Percentiles rank a stretch among this genome's conserved stretches.
Evolutionary conservation across 1,140 invertebrate genomes (phyloP).

Genomic region (Neodiprion lecontei): DNA sequence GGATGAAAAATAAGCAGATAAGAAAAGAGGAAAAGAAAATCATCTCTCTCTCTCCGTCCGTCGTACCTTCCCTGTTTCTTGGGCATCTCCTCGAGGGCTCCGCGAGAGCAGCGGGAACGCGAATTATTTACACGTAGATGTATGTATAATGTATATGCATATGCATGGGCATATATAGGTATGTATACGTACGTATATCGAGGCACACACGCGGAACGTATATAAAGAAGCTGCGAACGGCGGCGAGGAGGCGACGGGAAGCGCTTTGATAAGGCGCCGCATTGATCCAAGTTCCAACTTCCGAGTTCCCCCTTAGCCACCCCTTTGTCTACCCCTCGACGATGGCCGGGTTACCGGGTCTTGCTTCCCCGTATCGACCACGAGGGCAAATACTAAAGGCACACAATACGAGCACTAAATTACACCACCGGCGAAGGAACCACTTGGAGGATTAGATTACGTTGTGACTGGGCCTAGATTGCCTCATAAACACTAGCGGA

Average conservation of each 20-base stretch:
- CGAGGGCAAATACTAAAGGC: slow-evolving; percentile 6
- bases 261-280: slow-evolving; percentile 6
- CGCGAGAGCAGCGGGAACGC: no score
- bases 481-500: not conserved
- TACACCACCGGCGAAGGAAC: not conserved
- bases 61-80: no score
- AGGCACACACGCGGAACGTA: not conserved
- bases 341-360: slow-evolving; percentile 1
- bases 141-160: no score
- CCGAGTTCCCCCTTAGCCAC: not conserved
- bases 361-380: slow-evolving; percentile 4
- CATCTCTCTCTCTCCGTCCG: no score
- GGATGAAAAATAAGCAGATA: no score
- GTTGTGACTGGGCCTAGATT: slow-evolving; percentile 1
- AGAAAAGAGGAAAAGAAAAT: no score
- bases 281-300: slow-evolving; percentile 5
- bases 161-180: no score
- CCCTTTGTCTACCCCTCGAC: not conserved
- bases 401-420: slow-evolving; percentile 4
- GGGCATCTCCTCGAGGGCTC: no score
- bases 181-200: no score
- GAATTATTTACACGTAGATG: no score
- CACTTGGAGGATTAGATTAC: slow-evolving; percentile 7
- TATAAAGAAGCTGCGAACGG: not conserved
- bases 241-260: not conserved